Base-by-base conservation (phyloP, 2,888 invertebrate species). In the Philopedon plagiatum region DNA sequence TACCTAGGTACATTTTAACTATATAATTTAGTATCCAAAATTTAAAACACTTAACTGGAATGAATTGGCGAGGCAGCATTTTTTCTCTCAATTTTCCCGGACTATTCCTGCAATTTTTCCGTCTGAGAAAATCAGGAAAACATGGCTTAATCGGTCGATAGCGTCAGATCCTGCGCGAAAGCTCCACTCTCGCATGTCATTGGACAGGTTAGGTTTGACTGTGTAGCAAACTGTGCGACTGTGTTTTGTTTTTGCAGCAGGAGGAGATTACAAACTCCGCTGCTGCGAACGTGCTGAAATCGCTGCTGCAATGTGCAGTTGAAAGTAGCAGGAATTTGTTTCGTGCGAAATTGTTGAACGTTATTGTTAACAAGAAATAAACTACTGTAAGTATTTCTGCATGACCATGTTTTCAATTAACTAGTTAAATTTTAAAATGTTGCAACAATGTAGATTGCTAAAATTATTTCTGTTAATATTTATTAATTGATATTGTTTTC, bases 131-230 rank as follows among this genome's bases (percentile, higher is more conserved):
- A 63, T 57, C 34, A 21, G 57, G 62, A 62, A 49, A 62, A 62
- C 62, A 57, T 34, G 56, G 65, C 46, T 21, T 11, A 44, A 21
- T 57, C 32, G 58, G 58, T 66, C 66, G 66, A 66, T 66, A 66
- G 11, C 18, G 34, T 9, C 5, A 39, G 66, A 32, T 57, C 34
- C 44, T 58, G 66, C 66, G 66, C 66, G 44, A 15, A 5, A 11
- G 18, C 21, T 23, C 9, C 13, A 13, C 21, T 44, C 46, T 49
- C 32, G 26, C 54, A 57, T 57, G 56, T 21, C 32, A 54, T 63
- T 39, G 63, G 63, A 63, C 63, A 63, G 51, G 54, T 63, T 63
- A 58, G 66, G 57, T 66, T 58, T 39, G 58, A 58, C 32, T 58
- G 21, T 61, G 29, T 39, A 32, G 15, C 66, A 15, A 19, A 57